Evolutionary conservation across 1,140 invertebrate species (phyloP).

Genomic region (Macrotrachela quadricornifera): DNA sequence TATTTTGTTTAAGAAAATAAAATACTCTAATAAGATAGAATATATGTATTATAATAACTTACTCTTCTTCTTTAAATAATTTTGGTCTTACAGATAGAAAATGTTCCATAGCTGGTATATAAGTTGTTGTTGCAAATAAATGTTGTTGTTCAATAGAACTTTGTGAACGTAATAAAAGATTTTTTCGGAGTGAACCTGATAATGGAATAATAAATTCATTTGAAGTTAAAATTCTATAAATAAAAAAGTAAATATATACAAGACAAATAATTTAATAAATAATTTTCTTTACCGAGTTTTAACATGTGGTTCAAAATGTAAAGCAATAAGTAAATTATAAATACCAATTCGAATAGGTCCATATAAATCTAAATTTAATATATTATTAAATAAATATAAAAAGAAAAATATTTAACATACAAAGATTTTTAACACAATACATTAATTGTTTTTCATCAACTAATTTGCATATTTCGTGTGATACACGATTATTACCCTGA

Average conservation of each 20-base stretch:
- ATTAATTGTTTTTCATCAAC: conserved; percentile 90
- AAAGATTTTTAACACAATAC: conserved; percentile 79
- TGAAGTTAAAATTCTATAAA: conserved; percentile 4
- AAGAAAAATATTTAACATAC: conserved; percentile 18
- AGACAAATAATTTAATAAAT: too few species aligned
- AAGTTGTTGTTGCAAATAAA: too few species aligned
- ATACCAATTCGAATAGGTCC: conserved; percentile 82
- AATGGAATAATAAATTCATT: conserved; percentile 83
- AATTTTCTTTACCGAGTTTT: conserved; percentile 55
- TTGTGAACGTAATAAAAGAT: too few species aligned
- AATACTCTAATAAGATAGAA: too few species aligned
- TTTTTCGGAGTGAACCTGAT: conserved; percentile 27
- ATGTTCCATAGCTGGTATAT: conserved; percentile 40
- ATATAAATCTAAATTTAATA: conserved; percentile 52
- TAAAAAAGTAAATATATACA: conserved; percentile 9
- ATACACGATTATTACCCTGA: conserved; percentile 80
- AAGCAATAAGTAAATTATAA: conserved; percentile 79
- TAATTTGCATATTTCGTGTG: conserved; percentile 78
- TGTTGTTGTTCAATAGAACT: background rate
- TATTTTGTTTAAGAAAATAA: too few species aligned
- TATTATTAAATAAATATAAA: background rate
- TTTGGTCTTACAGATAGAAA: conserved; percentile 74
- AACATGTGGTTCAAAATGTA: conserved; percentile 85
- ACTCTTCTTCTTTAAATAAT: conserved; percentile 52
- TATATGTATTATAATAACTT: background rate